Evolutionary conservation across 2,888 invertebrate genomes (phyloP).

Genomic region (Sussaba pulchella): DNA sequence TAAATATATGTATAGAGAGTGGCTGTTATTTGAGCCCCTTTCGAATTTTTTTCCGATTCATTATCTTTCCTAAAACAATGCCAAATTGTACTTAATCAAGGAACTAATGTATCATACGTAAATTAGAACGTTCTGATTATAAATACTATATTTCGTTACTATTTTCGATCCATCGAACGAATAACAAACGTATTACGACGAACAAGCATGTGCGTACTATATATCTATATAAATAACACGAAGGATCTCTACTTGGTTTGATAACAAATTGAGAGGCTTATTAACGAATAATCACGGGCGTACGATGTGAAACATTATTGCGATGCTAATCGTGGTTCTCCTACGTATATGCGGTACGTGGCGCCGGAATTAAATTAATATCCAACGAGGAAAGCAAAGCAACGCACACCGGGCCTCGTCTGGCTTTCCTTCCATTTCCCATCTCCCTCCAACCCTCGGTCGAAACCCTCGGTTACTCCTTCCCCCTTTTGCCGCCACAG

Average conservation of each 20-base stretch:
- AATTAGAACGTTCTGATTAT: no score
- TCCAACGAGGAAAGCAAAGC: constrained; percentile 11
- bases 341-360: neutral
- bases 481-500: neutral
- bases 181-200: no score
- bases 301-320: constrained; percentile 35
- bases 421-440: constrained; percentile 35
- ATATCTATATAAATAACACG: neutral
- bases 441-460: neutral
- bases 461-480: no score
- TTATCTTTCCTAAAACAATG: no score
- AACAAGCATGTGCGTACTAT: no score
- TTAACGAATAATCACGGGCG: constrained; percentile 42
- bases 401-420: constrained; percentile 26
- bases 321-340: constrained; percentile 43
- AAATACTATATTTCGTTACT: no score
- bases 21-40: no score
- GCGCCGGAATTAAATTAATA: constrained; percentile 45
- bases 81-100: no score
- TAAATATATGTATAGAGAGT: neutral
- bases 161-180: no score
- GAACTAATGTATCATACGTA: no score
- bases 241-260: constrained; percentile 5
- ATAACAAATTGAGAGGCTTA: constrained; percentile 49
- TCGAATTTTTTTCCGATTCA: no score